Conservation (phyloP, 1,140 invertebrate genomes). For the Drosophila ironensis region DNA sequence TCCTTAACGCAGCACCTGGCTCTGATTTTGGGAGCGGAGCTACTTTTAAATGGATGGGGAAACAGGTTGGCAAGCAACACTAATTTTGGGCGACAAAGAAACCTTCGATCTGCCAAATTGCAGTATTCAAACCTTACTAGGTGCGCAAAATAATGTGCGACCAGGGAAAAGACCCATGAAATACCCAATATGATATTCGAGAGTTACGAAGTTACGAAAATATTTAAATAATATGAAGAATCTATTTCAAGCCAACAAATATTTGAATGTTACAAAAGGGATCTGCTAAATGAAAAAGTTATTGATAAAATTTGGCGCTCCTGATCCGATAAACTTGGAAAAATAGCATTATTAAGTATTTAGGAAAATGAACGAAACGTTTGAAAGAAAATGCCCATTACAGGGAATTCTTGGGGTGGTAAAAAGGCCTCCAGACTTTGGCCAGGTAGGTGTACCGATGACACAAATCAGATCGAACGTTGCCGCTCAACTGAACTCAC, state of each 20-base stretch:
- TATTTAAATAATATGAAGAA: background rate
- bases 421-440: background rate
- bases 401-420: background rate
- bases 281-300: no score
- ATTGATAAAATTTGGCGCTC: background rate
- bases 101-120: no score
- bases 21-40: constrained; percentile 50
- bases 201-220: background rate
- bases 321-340: no score
- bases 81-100: background rate
- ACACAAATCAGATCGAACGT: constrained; percentile 71
- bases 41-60: constrained; percentile 30
- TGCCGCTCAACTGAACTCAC: constrained; percentile 57
- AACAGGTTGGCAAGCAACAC: constrained; percentile 61
- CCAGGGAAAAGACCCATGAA: background rate
- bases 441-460: constrained; percentile 6
- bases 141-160: background rate
- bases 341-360: no score
- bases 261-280: no score
- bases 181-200: background rate
- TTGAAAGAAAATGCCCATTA: no score
- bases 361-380: no score
- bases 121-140: constrained; percentile 57
- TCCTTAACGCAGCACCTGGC: constrained; percentile 58
- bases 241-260: background rate